These are phyloP conservation scores for Caenorhabditis sulstoni DNA, from an alignment of 2,888 invertebrate species.

Conservation along the genomic window DNA sequence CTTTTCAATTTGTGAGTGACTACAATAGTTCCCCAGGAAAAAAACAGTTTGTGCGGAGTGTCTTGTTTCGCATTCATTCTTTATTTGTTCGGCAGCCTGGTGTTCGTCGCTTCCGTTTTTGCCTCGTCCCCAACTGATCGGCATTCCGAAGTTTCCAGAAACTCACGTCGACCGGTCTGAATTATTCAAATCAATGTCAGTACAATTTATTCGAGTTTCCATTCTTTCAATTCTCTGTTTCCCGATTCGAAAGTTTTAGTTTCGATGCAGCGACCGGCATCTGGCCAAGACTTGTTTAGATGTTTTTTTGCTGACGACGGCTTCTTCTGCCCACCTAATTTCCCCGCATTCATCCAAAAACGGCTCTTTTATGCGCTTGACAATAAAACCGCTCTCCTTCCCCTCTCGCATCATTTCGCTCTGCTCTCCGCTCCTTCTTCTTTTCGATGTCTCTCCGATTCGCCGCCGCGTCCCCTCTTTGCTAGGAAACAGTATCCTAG, in stretches of 20 bases:
- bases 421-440: neutral
- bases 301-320: neutral
- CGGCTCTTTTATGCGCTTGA: conserved; percentile 24
- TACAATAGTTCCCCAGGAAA: neutral
- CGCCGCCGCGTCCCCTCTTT: conserved; percentile 17
- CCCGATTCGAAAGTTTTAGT: neutral
- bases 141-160: conserved; percentile 31
- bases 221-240: neutral
- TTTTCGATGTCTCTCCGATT: conserved; percentile 6
- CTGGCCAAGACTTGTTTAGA: conserved; percentile 3
- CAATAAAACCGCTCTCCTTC: conserved; percentile 24
- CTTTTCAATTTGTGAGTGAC: neutral
- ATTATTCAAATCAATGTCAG: conserved; percentile 37
- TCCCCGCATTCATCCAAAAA: conserved; percentile 35
- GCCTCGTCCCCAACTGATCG: conserved; percentile 3
- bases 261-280: neutral
- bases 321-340: conserved; percentile 24
- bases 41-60: conserved; percentile 26
- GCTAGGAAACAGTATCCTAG: conserved; percentile 53
- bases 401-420: conserved; percentile 10
- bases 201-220: conserved; percentile 29
- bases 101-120: conserved; percentile 32
- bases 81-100: conserved; percentile 50
- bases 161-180: conserved; percentile 30
- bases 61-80: conserved; percentile 39